Base-by-base conservation (phyloP, 2,888 invertebrate species). In the Gortyna flavago region DNA sequence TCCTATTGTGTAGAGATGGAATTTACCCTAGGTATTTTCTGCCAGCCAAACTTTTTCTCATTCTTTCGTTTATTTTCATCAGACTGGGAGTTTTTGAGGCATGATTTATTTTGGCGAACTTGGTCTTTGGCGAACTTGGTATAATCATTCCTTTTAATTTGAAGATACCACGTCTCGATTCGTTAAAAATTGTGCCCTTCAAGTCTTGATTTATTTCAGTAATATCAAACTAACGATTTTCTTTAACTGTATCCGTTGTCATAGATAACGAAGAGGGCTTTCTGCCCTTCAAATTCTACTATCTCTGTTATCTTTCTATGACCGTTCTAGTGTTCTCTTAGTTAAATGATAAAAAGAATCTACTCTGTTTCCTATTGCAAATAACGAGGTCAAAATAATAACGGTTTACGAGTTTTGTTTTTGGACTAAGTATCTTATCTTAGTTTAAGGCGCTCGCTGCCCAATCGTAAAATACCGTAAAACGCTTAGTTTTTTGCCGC, bases 251-350 rank as follows among this genome's bases (percentile, higher is more conserved):
- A 66, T 51, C 32, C 48, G 35, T 62, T 3, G 29, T 21, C 74
- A 35, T 48, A 54, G 38, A 74, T 79, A 68, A 71, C 16, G 61
- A 29, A 25, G 18, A 25, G 16, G 44, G 57, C 32, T 57, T 66
- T 35, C n/a, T 72, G 65, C 1, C 76, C 72, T 83, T 84, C 61
- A 66, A 61, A 59, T 59, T 65, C 25, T 32, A 68, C 25, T 48
- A 72, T 75, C 62, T 62, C n/a, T 71, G 8, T 79, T 84, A 80
- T 84, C 61, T 65, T 44, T 75, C 72, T 51, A 62, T 80, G 57
- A 13, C 62, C 48, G 16, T 70, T 48, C 29, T 21, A 65, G 16
- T 65, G 29, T 62, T 54, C 35, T 69, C 25, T n/a, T 62, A 61
- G 35, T 29, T 64, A 64, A 59, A 68, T 51, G 70, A 83, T 64